Conservation (phyloP, 2,797 vertebrate genomes). For the Fistularia commersonii region DNA sequence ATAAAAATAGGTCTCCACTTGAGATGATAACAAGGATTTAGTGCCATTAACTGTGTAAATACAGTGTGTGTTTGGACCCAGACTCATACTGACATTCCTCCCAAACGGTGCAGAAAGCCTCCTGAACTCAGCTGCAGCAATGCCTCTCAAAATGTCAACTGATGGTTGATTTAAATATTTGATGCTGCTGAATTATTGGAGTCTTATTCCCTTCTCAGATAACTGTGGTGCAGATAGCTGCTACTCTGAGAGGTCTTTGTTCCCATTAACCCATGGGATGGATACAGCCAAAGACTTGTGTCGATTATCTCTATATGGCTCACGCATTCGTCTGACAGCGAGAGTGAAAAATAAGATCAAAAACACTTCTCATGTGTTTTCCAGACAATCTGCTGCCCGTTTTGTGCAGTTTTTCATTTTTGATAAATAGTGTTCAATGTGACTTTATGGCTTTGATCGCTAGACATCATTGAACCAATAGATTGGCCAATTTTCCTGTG, state of each 20-base stretch:
- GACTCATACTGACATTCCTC: slow-evolving; percentile 55
- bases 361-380: slow-evolving; percentile 9
- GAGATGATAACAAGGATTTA: slow-evolving; percentile 69
- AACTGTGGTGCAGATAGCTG: slow-evolving; percentile 18
- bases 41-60: slow-evolving; percentile 65
- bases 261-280: slow-evolving; percentile 38
- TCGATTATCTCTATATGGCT: no score
- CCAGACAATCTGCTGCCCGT: background rate
- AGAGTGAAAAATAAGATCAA: slow-evolving; percentile 2
- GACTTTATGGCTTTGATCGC: no score
- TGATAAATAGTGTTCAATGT: no score
- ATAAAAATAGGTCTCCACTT: slow-evolving; percentile 67
- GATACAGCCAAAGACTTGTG: slow-evolving; percentile 5
- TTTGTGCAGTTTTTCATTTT: background rate
- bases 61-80: slow-evolving; percentile 44
- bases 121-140: slow-evolving; percentile 19
- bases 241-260: slow-evolving; percentile 45
- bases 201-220: slow-evolving; percentile 31
- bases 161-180: slow-evolving; percentile 58
- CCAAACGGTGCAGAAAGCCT: slow-evolving; percentile 43
- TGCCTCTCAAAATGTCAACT: slow-evolving; percentile 32
- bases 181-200: slow-evolving; percentile 48
- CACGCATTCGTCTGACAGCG: no score
- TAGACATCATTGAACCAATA: no score
- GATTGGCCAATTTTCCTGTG: no score